A percentile compares a stretch with the other conserved stretches of the same genome.
Evolutionary conservation across 2,797 vertebrate species (phyloP).

Genomic region (Botia almorhae): DNA sequence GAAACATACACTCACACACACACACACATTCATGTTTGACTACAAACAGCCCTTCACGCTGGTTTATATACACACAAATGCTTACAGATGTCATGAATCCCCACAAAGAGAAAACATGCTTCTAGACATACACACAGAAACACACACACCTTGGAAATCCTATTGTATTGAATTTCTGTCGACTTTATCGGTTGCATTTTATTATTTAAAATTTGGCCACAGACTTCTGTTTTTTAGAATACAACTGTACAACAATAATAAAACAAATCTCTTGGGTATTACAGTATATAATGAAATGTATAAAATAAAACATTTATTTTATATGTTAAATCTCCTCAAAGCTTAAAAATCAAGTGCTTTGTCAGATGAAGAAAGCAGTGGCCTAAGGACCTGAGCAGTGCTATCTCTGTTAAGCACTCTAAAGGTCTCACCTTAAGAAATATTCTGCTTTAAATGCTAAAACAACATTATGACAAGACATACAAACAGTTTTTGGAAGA

Average conservation of each 20-base stretch:
- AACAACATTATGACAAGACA: not conserved
- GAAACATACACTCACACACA: slow-evolving; percentile 52
- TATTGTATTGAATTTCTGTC: not conserved
- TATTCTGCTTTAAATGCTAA: not conserved
- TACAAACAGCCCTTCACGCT: slow-evolving; percentile 33
- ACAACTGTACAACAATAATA: not conserved
- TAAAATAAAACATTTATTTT: not conserved
- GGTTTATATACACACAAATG: slow-evolving; percentile 10
- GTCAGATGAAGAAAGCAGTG: slow-evolving; percentile 14
- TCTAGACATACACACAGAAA: not conserved
- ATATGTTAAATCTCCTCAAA: slow-evolving; percentile 11
- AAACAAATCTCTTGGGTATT: not conserved
- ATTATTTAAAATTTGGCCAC: not conserved
- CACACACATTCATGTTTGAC: slow-evolving; percentile 42
- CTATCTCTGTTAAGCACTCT: not conserved
- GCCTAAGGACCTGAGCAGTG: not conserved
- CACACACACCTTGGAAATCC: not conserved
- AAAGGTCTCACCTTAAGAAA: not conserved
- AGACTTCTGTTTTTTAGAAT: not conserved
- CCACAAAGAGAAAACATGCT: slow-evolving; percentile 9
- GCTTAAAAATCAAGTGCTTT: slow-evolving; percentile 1
- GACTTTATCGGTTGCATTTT: not conserved
- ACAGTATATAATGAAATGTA: slow-evolving; percentile 19
- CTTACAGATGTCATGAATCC: slow-evolving; percentile 20
- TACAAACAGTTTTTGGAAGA: not conserved